Base-by-base conservation (phyloP, 1,140 invertebrate species). In the Cherax quadricarinatus region DNA sequence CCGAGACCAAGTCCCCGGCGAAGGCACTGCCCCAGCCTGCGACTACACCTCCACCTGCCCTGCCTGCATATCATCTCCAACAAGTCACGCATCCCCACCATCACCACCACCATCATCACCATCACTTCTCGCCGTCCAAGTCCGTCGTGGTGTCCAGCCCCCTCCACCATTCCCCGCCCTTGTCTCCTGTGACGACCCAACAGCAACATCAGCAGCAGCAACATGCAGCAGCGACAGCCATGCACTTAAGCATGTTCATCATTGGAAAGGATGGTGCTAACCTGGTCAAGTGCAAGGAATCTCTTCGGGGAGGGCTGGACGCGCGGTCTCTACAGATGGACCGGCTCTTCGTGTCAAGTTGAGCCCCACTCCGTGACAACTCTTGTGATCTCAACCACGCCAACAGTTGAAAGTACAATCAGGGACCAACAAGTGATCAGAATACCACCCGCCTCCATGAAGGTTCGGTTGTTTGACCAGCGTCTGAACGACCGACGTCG, bases 241-340 rank as follows among this genome's bases (percentile, higher is more conserved):
- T 86, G 90, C 90, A 91, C 84, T 60, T 91, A 83, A 87, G 84
- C 51, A 91, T 91, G 90, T 73, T 91, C 78, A 57, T 91, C 51
- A 91, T 87, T 18, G 82, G 89, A 16, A 82, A 87, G 62, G 89
- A 91, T 21, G 73, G 41, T 16, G 66, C 78, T 53, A 92, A 62
- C 86, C 86, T 90, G 83, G 89, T 88, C 81, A 93, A 93, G 89
- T 93, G 93, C 88, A 93, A 93, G 86, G 93, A 93, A 86, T 91
- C 93, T 87, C 93, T 93, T 18, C 84, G 85, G 18, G 79, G 89
- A 73, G 93, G 93, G n/a, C 70, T 84, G 62, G 90, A 91, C 10
- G 87, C 87, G 79, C 82, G 90, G 62, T 82, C 84, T 16, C 86
- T 93, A 49, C 89, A 83, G 16, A 91, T 93, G 81, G 93, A 93